phyloP scores from a whole-genome alignment of 1,140 invertebrate genomes.

The Nautilus pompilius region DNA sequence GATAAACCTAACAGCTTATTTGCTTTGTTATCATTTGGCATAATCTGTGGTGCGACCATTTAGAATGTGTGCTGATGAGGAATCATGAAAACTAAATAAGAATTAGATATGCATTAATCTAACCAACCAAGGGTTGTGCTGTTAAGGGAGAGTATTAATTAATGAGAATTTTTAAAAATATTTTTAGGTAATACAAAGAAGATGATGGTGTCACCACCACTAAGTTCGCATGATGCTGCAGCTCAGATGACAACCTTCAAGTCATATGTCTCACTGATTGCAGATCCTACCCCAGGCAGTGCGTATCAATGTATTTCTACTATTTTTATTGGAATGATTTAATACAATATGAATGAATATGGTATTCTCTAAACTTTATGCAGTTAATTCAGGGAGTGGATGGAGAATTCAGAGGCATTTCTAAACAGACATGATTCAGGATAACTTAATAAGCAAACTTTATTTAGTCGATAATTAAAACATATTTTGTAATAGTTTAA shows the following conservation, averaged over 20 bases:
- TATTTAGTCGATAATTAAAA: too few relatives aligned
- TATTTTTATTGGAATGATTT: too few relatives aligned
- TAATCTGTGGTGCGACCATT: background rate
- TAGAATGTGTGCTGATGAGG: too few relatives aligned
- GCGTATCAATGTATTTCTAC: conserved; percentile 20
- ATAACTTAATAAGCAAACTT: too few relatives aligned
- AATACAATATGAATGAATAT: too few relatives aligned
- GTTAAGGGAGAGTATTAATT: background rate
- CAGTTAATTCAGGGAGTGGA: background rate
- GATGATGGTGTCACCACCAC: conserved; percentile 28
- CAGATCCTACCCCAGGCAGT: conserved; percentile 50
- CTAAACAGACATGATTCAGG: too few relatives aligned
- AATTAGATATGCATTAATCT: background rate
- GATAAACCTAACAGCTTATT: too few relatives aligned
- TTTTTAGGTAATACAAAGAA: background rate
- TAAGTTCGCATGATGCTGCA: conserved; percentile 49
- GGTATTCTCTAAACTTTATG: background rate
- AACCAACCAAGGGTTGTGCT: background rate
- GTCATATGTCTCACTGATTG: conserved; percentile 51
- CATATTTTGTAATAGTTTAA: too few relatives aligned
- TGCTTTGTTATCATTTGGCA: background rate
- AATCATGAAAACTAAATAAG: background rate
- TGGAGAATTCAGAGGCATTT: background rate
- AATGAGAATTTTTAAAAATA: background rate
- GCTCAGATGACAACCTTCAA: conserved; percentile 54